These are phyloP conservation scores for Mnemiopsis leidyi DNA, from an alignment of 37 sponge, comb jelly and placozoan genomes.

Conservation along the genomic window DNA sequence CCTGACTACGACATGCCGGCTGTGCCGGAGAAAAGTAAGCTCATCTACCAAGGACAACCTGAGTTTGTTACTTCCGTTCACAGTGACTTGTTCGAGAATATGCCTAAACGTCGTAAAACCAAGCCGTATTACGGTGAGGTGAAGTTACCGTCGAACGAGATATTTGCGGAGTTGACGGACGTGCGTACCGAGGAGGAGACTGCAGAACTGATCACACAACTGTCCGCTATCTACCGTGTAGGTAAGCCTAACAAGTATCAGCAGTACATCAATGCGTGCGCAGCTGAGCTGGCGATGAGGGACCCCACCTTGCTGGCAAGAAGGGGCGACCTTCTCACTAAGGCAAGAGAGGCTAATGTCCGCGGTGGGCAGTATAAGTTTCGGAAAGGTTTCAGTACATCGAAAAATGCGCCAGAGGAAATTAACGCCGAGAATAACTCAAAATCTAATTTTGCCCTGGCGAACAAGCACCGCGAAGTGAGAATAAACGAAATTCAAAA, in stretches of 20 bases:
- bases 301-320: constrained; percentile 48
- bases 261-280: constrained; percentile 44
- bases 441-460: background rate
- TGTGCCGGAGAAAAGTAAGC: constrained; percentile 11
- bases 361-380: constrained; percentile 53
- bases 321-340: background rate
- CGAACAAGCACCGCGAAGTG: constrained; percentile 7
- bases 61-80: constrained; percentile 2
- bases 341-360: constrained; percentile 38
- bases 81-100: background rate
- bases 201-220: background rate
- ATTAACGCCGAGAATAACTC: background rate
- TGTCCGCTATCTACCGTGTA: constrained; percentile 9
- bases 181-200: constrained; percentile 25
- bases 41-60: constrained; percentile 38
- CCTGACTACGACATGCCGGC: constrained; percentile 9
- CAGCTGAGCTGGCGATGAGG: constrained; percentile 15
- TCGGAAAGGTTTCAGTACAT: constrained; percentile 34
- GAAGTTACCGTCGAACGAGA: constrained; percentile 9
- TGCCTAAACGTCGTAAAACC: background rate
- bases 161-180: constrained; percentile 45
- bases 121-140: constrained; percentile 52
- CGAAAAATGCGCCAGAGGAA: background rate
- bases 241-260: constrained; percentile 24
- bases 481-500: background rate